Percentiles rank a stretch among this genome's conserved stretches.
Conservation (phyloP, 2,113 vertebrate species). For the Aldabrachelys gigantea region DNA sequence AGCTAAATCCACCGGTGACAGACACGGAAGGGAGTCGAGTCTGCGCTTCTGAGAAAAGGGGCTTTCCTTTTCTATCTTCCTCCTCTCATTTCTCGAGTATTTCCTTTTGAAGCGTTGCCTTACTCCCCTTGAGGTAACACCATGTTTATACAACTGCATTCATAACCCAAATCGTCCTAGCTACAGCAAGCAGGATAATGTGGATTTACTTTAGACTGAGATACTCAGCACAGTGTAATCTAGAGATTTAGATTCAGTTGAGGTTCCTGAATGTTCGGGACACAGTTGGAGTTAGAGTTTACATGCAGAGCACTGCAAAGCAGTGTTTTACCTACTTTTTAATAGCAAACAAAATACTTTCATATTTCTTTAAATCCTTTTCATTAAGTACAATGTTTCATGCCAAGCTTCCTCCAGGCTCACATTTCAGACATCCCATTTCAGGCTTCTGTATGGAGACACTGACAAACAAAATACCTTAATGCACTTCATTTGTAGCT, state of each 20-base stretch:
- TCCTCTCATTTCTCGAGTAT: too few relatives aligned
- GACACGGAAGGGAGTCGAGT: too few relatives aligned
- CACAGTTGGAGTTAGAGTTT: conserved; percentile 46
- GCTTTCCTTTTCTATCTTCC: too few relatives aligned
- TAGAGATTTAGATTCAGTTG: conserved; percentile 67
- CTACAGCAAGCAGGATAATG: conserved; percentile 64
- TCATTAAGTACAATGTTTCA: conserved; percentile 68
- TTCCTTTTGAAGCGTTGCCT: too few relatives aligned
- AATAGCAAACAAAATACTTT: conserved; percentile 61
- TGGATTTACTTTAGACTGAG: conserved; percentile 73
- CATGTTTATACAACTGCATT: conserved; percentile 52
- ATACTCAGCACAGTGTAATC: conserved; percentile 68
- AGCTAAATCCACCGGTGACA: too few relatives aligned
- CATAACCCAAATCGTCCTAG: conserved; percentile 58
- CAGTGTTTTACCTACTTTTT: conserved; percentile 58
- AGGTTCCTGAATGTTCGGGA: conserved; percentile 57
- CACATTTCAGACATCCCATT: conserved; percentile 57
- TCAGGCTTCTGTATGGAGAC: conserved; percentile 62
- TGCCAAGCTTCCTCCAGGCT: conserved; percentile 64
- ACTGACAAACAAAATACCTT: conserved; percentile 75
- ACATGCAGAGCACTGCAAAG: conserved; percentile 42
- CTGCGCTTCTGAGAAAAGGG: too few relatives aligned
- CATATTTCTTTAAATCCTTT: conserved; percentile 70
- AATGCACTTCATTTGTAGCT: conserved; percentile 65
- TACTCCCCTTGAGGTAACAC: too few relatives aligned